Evolutionary conservation across 53 echinoderm and acorn worm species (phyloP), one percentile per base, ranked within the genome.

Genomic region (Crossaster papposus): DNA sequence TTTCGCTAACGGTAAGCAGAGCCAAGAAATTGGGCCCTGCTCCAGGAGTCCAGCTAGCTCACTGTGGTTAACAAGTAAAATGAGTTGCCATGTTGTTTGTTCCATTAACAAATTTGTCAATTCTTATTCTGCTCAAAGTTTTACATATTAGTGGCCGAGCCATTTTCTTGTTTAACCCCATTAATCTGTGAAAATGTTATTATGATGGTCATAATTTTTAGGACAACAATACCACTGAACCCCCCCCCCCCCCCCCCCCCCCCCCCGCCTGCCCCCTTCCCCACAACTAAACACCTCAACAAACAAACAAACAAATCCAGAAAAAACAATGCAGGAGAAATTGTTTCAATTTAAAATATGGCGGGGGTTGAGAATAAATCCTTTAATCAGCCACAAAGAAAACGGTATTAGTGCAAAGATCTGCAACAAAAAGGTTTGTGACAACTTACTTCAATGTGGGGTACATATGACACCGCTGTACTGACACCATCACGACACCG

Each of bases 401-500:
- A 10, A 68, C 5, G 15, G 58, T 20, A 14, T 2, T 26, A 6
- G 28, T 68, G 68, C 26, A 28, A n/a, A 68, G 11, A 26, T n/a
- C 68, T 68, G 68, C 9, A 68, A 68, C 11, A 2, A 23, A 28
- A 11, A 2, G 4, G 24, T 20, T 26, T n/a, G 30, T 26, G 7
- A 26, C 15, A 5, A 89, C 92, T 82, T 92, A 95, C 96, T 38
- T 89, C 83, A 89, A 72, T 31, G 95, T 92, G 51, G 31, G 1
- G 31, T 90, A 95, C 38, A 79, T 74, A 54, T 89, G 62, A 79
- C 99, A 99, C 82, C 96, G 90, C 24, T 99, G 94, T 0, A 96
- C 94, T 0, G 93, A 91, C 30, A 95, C 93, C 81, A 93, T 99
- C 51, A 99, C 91, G 17, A 99, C 88, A 34, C 92, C 94, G 70